These are phyloP conservation scores for Heloderma charlesbogerti DNA, from an alignment of 2,113 vertebrate species.

Conservation along the genomic window DNA sequence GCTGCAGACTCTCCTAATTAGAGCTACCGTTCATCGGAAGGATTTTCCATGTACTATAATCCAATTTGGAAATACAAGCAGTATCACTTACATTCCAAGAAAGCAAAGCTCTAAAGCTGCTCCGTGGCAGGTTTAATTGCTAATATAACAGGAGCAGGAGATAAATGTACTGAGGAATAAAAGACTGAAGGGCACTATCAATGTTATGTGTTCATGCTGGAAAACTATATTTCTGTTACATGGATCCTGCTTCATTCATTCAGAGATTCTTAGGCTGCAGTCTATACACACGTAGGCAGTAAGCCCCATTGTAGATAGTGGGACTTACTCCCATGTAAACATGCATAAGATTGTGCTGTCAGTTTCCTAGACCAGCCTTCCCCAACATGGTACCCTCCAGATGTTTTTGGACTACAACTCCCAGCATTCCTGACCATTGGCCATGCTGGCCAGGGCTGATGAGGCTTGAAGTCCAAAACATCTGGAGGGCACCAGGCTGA, in stretches of 20 bases:
- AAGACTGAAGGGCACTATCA: neutral
- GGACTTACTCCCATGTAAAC: neutral
- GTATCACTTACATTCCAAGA: constrained; percentile 26
- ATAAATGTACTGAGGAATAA: constrained; percentile 24
- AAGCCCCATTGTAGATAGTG: neutral
- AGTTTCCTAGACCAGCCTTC: neutral
- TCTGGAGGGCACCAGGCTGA: neutral
- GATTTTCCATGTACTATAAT: neutral
- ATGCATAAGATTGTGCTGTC: neutral
- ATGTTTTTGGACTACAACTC: neutral
- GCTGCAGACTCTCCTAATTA: constrained; percentile 36
- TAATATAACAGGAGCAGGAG: constrained; percentile 30
- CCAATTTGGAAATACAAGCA: constrained; percentile 46
- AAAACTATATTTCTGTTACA: neutral
- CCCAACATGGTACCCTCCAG: neutral
- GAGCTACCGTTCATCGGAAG: neutral
- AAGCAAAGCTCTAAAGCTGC: constrained; percentile 6
- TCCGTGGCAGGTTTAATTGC: constrained; percentile 22
- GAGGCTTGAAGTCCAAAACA: neutral
- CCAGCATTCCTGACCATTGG: neutral
- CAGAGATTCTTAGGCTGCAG: neutral
- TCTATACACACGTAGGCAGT: neutral
- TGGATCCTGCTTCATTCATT: neutral
- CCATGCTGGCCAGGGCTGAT: neutral
- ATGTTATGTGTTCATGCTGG: neutral